phyloP scores from a whole-genome alignment of 2,113 vertebrate genomes.

The Brachirus orientalis region DNA sequence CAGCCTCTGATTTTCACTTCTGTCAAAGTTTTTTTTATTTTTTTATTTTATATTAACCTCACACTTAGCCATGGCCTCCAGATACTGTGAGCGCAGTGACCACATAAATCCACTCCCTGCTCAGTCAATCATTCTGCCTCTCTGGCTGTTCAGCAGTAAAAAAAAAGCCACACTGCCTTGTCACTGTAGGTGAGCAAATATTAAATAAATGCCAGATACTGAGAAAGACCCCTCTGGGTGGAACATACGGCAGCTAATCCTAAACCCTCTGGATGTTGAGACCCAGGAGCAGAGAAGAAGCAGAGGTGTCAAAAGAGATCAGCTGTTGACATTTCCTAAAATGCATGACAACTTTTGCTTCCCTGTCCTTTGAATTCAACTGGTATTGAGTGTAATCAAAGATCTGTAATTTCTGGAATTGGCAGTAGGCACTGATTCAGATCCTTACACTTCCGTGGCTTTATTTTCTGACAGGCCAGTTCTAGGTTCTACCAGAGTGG shows the following conservation, averaged over 20 bases:
- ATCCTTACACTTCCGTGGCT: too few relatives aligned
- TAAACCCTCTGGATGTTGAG: slow-evolving; percentile 26
- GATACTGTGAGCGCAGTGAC: background rate
- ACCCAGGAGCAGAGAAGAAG: slow-evolving; percentile 25
- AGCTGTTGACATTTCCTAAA: slow-evolving; percentile 58
- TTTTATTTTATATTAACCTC: slow-evolving; percentile 18
- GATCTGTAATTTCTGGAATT: too few relatives aligned
- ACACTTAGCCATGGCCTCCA: background rate
- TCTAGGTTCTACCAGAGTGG: too few relatives aligned
- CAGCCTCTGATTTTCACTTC: slow-evolving; percentile 1
- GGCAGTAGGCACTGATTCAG: too few relatives aligned
- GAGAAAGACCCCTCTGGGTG: slow-evolving; percentile 44
- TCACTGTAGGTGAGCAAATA: slow-evolving; percentile 47
- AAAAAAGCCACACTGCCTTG: slow-evolving; percentile 50
- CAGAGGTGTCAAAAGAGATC: slow-evolving; percentile 52
- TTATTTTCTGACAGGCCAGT: too few relatives aligned
- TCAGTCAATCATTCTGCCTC: slow-evolving; percentile 14
- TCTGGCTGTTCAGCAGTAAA: slow-evolving; percentile 30
- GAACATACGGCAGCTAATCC: slow-evolving; percentile 55
- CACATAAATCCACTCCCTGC: slow-evolving; percentile 12
- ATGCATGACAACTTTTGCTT: slow-evolving; percentile 19
- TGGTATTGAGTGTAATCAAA: too few relatives aligned
- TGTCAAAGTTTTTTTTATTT: slow-evolving; percentile 25
- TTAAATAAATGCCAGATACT: slow-evolving; percentile 43
- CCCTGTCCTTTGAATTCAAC: slow-evolving; percentile 16